Evolutionary conservation across 2,113 vertebrate species (phyloP), one percentile per base, ranked within the genome.

Genomic region (Dasyurus viverrinus): DNA sequence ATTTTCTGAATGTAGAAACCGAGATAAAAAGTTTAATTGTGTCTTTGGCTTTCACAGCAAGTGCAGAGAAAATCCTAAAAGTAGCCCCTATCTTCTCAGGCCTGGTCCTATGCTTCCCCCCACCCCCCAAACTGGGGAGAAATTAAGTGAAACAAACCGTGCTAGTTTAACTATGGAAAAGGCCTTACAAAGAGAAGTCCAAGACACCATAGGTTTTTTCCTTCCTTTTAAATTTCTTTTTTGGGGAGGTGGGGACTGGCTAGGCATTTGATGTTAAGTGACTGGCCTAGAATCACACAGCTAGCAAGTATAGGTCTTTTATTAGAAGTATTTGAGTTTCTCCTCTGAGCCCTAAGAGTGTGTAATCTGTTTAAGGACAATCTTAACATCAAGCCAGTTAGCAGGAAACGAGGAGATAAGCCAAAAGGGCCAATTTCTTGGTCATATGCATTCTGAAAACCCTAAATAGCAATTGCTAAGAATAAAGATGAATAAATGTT

Each of bases 131-230:
- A 52, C 91, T 95, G 91, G 50, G 60, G 55, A 60, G 30, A 6
- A 90, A 76, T 11, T 52, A 14, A 50, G 50, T 48, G 93, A 27
- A 94, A 46, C 19, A 14, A 94, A 22, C 9, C 54, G 36, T 26
- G 94, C 26, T 55, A 54, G 0, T 92, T 53, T 96, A 94, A 95
- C 47, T 93, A 95, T 14, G 95, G 89, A 97, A 97, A 97, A 53
- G 96, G 92, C n/a, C 91, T 97, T 89, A 92, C 92, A 98, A 98
- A 97, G 76, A 92, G 98, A 98, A 97, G 76, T 97, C 98, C 97
- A 97, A 97, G 97, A 68, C 12, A n/a, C 89, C 95, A 90, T 96
- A 89, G 95, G 89, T 26, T 97, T 94, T 97, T 97, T 52, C 11
- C 50, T 52, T 52, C 10, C 50, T 52, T 11, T 52, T 52, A 52